Conservation (phyloP, 2,888 invertebrate genomes). For the Strigamia transsilvanica region DNA sequence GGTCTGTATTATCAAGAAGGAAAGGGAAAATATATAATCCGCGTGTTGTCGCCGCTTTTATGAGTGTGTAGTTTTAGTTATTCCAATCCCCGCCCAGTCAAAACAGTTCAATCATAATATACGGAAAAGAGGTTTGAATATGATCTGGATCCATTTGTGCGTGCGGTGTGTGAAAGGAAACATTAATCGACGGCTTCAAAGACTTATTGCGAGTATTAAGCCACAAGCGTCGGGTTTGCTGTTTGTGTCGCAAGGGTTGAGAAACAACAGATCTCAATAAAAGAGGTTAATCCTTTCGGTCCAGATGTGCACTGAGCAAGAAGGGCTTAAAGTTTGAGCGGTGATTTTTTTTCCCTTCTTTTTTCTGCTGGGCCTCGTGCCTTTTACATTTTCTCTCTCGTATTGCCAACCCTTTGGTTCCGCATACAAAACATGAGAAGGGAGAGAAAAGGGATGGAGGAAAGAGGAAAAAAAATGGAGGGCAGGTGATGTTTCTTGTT, state of each 20-base stretch:
- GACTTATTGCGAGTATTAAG: constrained; percentile 47
- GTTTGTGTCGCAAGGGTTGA: constrained; percentile 49
- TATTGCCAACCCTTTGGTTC: constrained; percentile 30
- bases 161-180: constrained; percentile 37
- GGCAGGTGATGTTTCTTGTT: constrained; percentile 49
- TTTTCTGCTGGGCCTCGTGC: constrained; percentile 23
- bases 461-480: constrained; percentile 5
- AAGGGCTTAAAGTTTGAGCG: constrained; percentile 37
- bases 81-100: not conserved
- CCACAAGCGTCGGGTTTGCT: constrained; percentile 42
- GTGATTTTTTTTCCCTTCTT: not conserved
- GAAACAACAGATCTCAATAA: constrained; percentile 48
- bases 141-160: not conserved
- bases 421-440: constrained; percentile 48
- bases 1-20: not conserved
- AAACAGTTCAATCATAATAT: not conserved
- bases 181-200: constrained; percentile 44
- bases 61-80: constrained; percentile 44
- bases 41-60: not conserved
- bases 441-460: constrained; percentile 26
- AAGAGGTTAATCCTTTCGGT: constrained; percentile 48
- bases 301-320: constrained; percentile 40
- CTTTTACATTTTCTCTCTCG: constrained; percentile 36
- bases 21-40: not conserved
- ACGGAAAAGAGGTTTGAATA: not conserved